Conservation (phyloP, 2,113 vertebrate genomes). For the Nothoprocta pentlandii region DNA sequence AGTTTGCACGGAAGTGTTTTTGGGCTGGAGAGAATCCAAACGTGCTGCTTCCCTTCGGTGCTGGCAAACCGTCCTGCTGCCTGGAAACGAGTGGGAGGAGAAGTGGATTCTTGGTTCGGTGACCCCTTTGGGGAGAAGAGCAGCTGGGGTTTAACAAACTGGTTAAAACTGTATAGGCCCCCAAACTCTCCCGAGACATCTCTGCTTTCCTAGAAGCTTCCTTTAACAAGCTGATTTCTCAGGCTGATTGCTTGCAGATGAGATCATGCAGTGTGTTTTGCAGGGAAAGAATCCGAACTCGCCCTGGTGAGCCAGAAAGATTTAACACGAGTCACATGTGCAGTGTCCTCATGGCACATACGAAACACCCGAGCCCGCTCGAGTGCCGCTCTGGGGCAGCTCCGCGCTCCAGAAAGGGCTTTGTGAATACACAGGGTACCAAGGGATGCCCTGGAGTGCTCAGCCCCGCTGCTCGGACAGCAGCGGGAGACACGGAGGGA, state of each 20-base stretch:
- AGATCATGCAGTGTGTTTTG: constrained; percentile 71
- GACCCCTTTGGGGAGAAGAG: constrained; percentile 51
- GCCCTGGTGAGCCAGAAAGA: constrained; percentile 46
- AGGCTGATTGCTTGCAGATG: constrained; percentile 77
- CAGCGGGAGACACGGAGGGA: constrained; percentile 46
- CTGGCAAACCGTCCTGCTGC: constrained; percentile 30
- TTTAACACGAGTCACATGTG: constrained; percentile 60
- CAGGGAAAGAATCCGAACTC: constrained; percentile 63
- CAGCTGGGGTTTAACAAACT: constrained; percentile 66
- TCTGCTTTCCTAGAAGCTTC: constrained; percentile 75
- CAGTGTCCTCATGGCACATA: constrained; percentile 53
- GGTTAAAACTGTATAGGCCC: constrained; percentile 66
- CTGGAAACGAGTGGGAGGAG: constrained; percentile 52
- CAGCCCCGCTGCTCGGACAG: constrained; percentile 25
- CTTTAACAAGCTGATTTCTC: constrained; percentile 77
- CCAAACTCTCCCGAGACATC: constrained; percentile 53
- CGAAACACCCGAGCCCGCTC: accelerated
- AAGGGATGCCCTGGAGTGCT: background rate
- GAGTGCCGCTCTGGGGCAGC: background rate
- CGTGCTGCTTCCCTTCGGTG: constrained; percentile 21
- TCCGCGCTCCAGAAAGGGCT: background rate
- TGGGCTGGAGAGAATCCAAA: background rate
- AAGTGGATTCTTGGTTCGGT: constrained; percentile 28
- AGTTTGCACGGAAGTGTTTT: background rate
- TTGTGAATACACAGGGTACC: background rate